These are phyloP conservation scores for Gymnocypris eckloni DNA, from an alignment of 2,797 vertebrate genomes.

Conservation along the genomic window DNA sequence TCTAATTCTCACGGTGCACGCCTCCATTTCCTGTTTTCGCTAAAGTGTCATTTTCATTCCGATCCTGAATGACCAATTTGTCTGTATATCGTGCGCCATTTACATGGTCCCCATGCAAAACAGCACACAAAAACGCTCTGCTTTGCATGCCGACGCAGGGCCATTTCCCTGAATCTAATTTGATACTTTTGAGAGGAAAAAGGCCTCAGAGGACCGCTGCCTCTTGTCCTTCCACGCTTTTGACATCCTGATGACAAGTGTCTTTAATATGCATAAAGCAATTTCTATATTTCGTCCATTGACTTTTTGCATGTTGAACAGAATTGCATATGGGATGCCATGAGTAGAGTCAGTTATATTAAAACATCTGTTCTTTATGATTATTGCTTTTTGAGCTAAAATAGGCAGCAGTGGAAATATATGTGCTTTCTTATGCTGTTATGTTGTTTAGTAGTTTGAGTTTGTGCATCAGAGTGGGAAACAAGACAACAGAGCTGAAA, in stretches of 20 bases:
- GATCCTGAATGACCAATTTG: conserved; percentile 93
- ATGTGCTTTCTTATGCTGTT: conserved; percentile 65
- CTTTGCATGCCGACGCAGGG: conserved; percentile 80
- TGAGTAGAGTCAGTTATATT: conserved; percentile 54
- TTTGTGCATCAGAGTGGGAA: neutral
- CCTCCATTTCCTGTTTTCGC: conserved; percentile 81
- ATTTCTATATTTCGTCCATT: conserved; percentile 75
- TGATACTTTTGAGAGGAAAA: conserved; percentile 97
- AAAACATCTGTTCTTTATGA: conserved; percentile 80
- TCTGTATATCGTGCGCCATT: conserved; percentile 96
- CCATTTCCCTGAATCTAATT: conserved; percentile 99
- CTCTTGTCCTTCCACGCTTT: conserved; percentile 87
- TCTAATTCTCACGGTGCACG: conserved; percentile 79
- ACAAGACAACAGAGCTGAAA: conserved; percentile 8
- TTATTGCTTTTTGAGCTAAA: conserved; percentile 76
- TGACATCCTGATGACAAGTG: conserved; percentile 98
- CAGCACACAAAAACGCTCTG: conserved; percentile 95
- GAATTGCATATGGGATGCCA: conserved; percentile 67
- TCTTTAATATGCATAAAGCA: conserved; percentile 91
- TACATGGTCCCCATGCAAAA: conserved; percentile 99
- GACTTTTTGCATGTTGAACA: conserved; percentile 79
- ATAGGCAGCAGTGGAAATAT: conserved; percentile 65
- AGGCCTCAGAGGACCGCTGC: conserved; percentile 90
- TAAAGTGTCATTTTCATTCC: conserved; percentile 86
- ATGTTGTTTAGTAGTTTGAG: conserved; percentile 43